phyloP scores from a whole-genome alignment of 1,140 invertebrate species.

The Formica selysi region DNA sequence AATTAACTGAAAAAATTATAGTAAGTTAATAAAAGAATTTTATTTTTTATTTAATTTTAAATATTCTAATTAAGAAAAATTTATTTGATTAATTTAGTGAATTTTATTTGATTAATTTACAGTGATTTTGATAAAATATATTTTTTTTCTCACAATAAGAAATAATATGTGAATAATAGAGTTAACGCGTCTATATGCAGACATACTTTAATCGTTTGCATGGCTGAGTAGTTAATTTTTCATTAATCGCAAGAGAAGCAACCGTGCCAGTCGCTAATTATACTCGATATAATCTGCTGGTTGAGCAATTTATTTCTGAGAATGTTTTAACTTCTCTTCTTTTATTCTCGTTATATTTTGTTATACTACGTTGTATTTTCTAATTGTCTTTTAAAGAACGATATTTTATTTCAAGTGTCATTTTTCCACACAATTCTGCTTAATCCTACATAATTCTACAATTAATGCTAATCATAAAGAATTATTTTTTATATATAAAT shows the following conservation, averaged over 20 bases:
- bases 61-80: not conserved
- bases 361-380: not conserved
- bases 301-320: conserved; percentile 10
- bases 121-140: too few species aligned
- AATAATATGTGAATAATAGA: not conserved
- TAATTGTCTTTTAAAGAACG: not conserved
- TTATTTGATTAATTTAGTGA: too few species aligned
- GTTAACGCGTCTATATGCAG: not conserved
- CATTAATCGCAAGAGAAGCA: conserved; percentile 22
- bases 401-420: not conserved
- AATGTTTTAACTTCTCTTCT: not conserved
- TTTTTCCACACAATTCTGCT: not conserved
- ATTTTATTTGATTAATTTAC: not conserved
- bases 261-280: conserved; percentile 21
- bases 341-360: not conserved
- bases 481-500: not conserved
- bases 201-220: conserved; percentile 11
- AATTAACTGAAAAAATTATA: too few species aligned
- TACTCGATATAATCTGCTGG: conserved; percentile 20
- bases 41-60: too few species aligned
- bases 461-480: not conserved
- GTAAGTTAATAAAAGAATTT: not conserved
- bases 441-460: not conserved
- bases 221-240: conserved; percentile 24
- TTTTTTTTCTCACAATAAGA: not conserved